phyloP scores from a whole-genome alignment of 2,797 vertebrate genomes.

The Halcyon smyrnensis region DNA sequence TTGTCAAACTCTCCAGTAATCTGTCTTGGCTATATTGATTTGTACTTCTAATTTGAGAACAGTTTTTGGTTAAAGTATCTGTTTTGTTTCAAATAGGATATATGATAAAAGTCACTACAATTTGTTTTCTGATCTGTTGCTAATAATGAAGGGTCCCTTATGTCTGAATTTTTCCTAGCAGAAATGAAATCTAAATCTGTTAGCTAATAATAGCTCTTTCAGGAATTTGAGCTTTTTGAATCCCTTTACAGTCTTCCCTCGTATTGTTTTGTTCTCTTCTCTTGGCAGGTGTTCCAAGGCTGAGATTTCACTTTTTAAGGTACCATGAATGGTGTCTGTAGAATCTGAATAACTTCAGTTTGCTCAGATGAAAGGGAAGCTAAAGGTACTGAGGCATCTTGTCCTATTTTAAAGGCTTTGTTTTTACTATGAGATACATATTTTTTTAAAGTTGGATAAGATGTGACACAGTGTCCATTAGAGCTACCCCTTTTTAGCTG shows the following conservation, averaged over 20 bases:
- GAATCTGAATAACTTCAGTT: constrained; percentile 41
- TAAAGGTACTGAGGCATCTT: neutral
- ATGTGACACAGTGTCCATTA: constrained; percentile 44
- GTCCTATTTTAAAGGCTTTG: neutral
- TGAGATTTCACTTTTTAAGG: constrained; percentile 42
- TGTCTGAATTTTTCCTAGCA: constrained; percentile 17
- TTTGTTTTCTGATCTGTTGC: constrained; percentile 33
- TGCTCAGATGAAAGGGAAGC: neutral
- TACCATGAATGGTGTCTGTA: neutral
- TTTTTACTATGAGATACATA: neutral
- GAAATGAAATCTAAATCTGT: constrained; percentile 45
- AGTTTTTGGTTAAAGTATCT: neutral
- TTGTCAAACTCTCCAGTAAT: neutral
- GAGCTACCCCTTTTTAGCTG: neutral
- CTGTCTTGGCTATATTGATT: neutral
- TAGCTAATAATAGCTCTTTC: constrained; percentile 29
- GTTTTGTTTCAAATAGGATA: neutral
- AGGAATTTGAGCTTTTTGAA: constrained; percentile 32
- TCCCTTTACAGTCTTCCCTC: constrained; percentile 10
- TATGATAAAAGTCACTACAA: neutral
- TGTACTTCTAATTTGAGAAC: neutral
- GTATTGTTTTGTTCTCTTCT: constrained; percentile 20
- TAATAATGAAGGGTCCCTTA: constrained; percentile 11
- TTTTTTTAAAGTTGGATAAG: constrained; percentile 5
- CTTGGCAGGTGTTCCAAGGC: constrained; percentile 50